A percentile compares a stretch with the other conserved stretches of the same genome.
Conservation (phyloP, 2,797 vertebrate species). For the Etheostoma nigrum region DNA sequence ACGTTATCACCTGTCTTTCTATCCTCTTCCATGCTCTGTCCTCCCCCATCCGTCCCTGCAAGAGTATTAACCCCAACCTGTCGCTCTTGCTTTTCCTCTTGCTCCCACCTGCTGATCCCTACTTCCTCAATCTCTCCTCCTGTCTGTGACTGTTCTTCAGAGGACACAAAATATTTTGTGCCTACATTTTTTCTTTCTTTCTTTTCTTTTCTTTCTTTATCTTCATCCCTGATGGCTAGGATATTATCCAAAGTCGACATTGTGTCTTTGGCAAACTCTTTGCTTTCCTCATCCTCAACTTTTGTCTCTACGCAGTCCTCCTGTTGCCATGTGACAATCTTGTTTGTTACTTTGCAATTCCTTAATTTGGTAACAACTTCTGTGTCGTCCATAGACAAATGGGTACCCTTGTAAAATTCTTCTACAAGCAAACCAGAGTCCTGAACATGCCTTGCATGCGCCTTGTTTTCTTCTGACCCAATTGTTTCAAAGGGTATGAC, state of each 20-base stretch:
- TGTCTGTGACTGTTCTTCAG: constrained; percentile 20
- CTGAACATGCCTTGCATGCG: too few species aligned
- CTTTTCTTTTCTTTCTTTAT: too few species aligned
- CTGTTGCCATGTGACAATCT: constrained; percentile 1
- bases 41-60: constrained; percentile 22
- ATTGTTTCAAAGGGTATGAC: background rate
- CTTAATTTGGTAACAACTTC: too few species aligned
- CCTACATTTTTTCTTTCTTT: too few species aligned
- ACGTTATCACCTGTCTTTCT: constrained; percentile 11
- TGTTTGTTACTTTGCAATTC: too few species aligned
- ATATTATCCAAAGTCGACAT: constrained; percentile 15
- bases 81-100: constrained; percentile 38
- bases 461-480: background rate
- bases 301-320: background rate
- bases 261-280: background rate
- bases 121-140: constrained; percentile 15
- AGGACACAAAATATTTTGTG: background rate
- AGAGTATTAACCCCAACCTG: constrained; percentile 39
- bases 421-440: too few species aligned
- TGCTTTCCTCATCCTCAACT: constrained; percentile 14
- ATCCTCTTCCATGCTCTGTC: constrained; percentile 1
- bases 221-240: background rate
- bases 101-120: constrained; percentile 25
- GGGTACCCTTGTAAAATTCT: too few species aligned
- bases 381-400: too few species aligned